These are phyloP conservation scores for Bombylius discolor DNA, from an alignment of 2,888 invertebrate genomes.

Conservation along the genomic window DNA sequence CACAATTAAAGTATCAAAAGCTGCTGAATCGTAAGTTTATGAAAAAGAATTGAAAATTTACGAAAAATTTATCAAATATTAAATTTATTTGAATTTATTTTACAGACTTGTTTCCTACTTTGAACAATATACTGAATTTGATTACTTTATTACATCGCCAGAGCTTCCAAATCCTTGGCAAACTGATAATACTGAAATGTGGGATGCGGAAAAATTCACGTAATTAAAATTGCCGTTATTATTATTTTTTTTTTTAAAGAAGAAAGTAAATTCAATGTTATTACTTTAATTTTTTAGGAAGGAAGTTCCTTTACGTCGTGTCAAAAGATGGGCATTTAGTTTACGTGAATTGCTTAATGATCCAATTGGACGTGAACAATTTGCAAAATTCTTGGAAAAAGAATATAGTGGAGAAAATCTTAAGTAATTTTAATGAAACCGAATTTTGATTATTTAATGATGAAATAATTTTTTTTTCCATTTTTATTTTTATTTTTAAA, in stretches of 20 bases:
- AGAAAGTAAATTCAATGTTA: not conserved
- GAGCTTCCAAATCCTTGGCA: conserved; percentile 97
- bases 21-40: conserved; percentile 75
- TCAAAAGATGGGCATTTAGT: conserved; percentile 95
- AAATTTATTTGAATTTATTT: conserved; percentile 9
- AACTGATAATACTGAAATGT: conserved; percentile 86
- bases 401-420: conserved; percentile 98
- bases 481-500: conserved; percentile 27
- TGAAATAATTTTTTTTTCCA: not conserved
- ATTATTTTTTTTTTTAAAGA: not conserved
- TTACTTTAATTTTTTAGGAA: conserved; percentile 43
- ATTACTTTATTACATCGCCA: conserved; percentile 82
- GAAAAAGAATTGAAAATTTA: not conserved
- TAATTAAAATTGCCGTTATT: conserved; percentile 30
- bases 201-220: conserved; percentile 93
- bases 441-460: no score
- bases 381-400: conserved; percentile 89
- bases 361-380: conserved; percentile 91
- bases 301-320: conserved; percentile 83
- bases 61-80: not conserved
- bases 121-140: conserved; percentile 94
- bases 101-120: conserved; percentile 74
- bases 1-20: conserved; percentile 85
- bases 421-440: conserved; percentile 48
- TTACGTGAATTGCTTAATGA: conserved; percentile 89